A percentile compares a stretch with the other conserved stretches of the same genome.
Evolutionary conservation across 2,797 vertebrate species (phyloP).

Genomic region (Muscicapa comitata): DNA sequence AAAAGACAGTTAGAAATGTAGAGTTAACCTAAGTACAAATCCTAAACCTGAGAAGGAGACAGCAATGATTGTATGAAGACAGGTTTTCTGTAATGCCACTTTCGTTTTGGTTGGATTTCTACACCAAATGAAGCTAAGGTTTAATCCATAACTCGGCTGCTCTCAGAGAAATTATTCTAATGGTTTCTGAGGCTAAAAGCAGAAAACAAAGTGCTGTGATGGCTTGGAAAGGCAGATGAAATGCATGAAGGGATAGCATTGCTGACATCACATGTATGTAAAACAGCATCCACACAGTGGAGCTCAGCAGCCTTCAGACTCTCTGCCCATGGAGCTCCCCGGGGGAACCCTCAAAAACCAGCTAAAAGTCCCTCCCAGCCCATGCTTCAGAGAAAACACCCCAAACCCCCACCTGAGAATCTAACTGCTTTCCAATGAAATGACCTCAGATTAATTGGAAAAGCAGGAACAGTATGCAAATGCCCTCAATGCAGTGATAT

Average conservation of each 20-base stretch:
- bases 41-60: background rate
- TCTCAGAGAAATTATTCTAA: background rate
- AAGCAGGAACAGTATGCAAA: background rate
- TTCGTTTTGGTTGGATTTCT: background rate
- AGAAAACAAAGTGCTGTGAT: background rate
- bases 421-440: background rate
- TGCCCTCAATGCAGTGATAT: background rate
- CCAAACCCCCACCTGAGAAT: background rate
- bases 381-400: background rate
- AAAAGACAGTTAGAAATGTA: background rate
- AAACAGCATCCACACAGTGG: rapidly evolving
- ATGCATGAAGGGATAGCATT: background rate
- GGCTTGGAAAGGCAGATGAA: background rate
- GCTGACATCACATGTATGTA: background rate
- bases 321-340: background rate
- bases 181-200: background rate
- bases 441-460: conserved; percentile 16
- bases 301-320: background rate
- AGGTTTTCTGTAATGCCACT: background rate
- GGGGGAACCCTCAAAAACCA: background rate
- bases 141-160: background rate
- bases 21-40: background rate
- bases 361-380: background rate
- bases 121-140: background rate
- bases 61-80: background rate